Evolutionary conservation across 2,888 invertebrate genomes (phyloP).

Genomic region (Metacarcinus magister): DNA sequence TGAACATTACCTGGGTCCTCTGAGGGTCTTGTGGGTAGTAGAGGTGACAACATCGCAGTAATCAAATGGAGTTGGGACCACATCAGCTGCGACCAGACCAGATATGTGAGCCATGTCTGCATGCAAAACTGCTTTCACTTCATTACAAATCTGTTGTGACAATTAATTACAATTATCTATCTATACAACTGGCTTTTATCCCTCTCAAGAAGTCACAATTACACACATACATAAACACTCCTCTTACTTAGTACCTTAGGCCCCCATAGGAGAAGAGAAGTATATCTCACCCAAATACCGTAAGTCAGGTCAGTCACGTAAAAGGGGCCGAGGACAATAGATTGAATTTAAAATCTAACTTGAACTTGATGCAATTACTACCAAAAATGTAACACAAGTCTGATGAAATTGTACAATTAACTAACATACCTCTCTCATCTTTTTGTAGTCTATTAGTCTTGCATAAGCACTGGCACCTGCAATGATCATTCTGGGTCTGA

Average conservation of each 20-base stretch:
- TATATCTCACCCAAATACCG: too few species aligned
- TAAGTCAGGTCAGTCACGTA: too few species aligned
- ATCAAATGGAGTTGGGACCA: constrained; percentile 87
- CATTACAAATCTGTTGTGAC: constrained; percentile 85
- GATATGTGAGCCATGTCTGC: constrained; percentile 89
- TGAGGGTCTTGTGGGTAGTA: constrained; percentile 88
- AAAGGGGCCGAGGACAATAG: background rate
- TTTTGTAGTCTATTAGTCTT: constrained; percentile 86
- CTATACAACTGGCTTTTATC: too few species aligned
- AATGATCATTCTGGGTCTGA: constrained; percentile 87
- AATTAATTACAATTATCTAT: background rate
- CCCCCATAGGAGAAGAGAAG: too few species aligned
- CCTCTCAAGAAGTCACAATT: too few species aligned
- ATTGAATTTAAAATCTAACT: background rate
- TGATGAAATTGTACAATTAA: background rate
- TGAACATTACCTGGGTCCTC: constrained; percentile 86
- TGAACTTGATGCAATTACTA: background rate
- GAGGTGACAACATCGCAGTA: constrained; percentile 88
- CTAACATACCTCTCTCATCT: constrained; percentile 85
- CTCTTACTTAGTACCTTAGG: too few species aligned
- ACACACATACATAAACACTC: too few species aligned
- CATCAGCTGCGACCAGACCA: constrained; percentile 87
- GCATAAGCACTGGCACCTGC: constrained; percentile 87
- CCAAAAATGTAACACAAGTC: background rate
- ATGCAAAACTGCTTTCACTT: constrained; percentile 86